A percentile compares a stretch with the other conserved stretches of the same genome.
Evolutionary conservation across 2,113 vertebrate genomes (phyloP).

Genomic region (Gadus macrocephalus): DNA sequence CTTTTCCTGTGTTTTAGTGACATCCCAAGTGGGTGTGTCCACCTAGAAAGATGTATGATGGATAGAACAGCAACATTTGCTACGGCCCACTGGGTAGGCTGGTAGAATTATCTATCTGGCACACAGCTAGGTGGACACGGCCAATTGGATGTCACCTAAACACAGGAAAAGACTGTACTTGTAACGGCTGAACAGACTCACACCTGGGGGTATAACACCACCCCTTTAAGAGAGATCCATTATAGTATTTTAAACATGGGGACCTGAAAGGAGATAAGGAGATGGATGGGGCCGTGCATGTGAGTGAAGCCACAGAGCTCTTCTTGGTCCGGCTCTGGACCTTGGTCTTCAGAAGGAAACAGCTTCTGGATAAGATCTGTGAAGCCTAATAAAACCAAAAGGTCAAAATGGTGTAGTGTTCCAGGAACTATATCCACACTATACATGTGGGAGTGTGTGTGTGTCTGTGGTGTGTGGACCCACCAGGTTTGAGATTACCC

Average conservation of each 20-base stretch:
- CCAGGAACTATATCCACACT: background rate
- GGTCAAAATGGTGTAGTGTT: background rate
- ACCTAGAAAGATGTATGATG: no score
- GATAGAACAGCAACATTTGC: no score
- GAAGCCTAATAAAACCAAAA: conserved; percentile 9
- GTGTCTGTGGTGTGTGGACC: conserved; percentile 1
- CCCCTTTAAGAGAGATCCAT: no score
- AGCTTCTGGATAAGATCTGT: conserved; percentile 39
- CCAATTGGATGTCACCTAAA: no score
- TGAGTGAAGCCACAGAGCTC: conserved; percentile 56
- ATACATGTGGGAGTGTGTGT: background rate
- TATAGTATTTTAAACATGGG: background rate
- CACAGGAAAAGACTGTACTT: no score
- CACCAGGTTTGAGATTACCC: conserved; percentile 50
- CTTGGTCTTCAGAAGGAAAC: background rate
- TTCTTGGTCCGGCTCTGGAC: conserved; percentile 52
- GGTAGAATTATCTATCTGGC: no score
- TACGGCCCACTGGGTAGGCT: no score
- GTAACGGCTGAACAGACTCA: no score
- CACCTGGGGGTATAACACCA: no score
- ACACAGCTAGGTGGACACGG: no score
- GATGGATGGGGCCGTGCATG: conserved; percentile 45
- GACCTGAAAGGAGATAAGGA: conserved; percentile 62
- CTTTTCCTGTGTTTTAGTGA: no score
- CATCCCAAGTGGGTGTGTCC: no score